Conservation (phyloP, 2,113 vertebrate genomes). For the Anas platyrhynchos region DNA sequence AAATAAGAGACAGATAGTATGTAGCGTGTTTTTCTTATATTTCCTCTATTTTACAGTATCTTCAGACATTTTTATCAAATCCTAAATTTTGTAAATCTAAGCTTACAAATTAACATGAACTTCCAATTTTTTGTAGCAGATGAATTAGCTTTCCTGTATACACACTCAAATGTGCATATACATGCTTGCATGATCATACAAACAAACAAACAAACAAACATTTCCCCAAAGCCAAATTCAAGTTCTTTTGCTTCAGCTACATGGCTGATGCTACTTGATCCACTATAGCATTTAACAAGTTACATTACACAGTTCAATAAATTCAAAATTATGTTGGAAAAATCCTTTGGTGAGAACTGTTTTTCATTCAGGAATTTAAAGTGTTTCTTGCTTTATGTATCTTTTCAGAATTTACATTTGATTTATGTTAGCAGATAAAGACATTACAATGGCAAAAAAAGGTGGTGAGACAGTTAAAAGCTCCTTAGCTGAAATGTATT, state of each 20-base stretch:
- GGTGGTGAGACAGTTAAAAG: neutral
- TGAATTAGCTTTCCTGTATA: conserved; percentile 17
- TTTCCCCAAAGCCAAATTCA: conserved; percentile 48
- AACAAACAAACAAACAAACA: neutral
- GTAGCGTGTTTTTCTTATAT: conserved; percentile 24
- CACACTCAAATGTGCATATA: rapidly evolving
- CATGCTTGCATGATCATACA: neutral
- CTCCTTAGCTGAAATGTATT: conserved; percentile 12
- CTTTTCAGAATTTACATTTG: neutral
- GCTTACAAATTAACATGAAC: conserved; percentile 35
- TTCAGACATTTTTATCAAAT: conserved; percentile 18
- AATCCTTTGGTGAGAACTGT: neutral
- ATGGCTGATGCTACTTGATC: neutral
- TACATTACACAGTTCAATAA: neutral
- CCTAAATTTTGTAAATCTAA: neutral
- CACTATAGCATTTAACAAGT: neutral
- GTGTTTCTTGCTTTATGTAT: neutral
- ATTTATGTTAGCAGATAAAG: neutral
- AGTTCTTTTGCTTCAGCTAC: neutral
- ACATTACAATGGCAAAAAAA: neutral
- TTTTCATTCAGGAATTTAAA: neutral
- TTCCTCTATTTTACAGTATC: neutral
- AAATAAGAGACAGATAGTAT: neutral
- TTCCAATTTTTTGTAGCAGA: conserved; percentile 57
- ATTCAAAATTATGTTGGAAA: neutral